Base-by-base conservation (phyloP, 2,797 vertebrate species). In the Ptychadena robeensis region DNA sequence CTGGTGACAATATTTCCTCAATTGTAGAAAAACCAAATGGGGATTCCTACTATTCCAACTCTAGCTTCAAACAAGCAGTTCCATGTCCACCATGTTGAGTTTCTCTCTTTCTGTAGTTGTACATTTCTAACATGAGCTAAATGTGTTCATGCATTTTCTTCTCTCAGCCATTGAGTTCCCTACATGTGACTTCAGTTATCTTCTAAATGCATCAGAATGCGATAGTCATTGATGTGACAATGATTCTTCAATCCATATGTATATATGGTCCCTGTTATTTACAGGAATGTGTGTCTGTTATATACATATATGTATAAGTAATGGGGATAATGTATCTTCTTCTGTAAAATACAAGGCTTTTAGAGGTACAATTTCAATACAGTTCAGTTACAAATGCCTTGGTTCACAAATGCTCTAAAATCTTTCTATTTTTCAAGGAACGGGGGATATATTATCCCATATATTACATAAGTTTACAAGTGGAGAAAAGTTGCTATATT, bases 211-310 rank as follows among this genome's bases (percentile, higher is more conserved):
- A 79, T 69, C 25, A 61, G 67, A 80, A 70, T 28, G 53, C 6
- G 4, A n/a, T 38, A 59, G 77, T 80, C 77, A 80, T 80, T 80
- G 77, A 80, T 61, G 67, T 73, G 79, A 73, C 79, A 81, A 73
- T 81, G 79, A 81, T 81, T 73, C 69, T 61, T 48, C 14, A 48
- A 22, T 9, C 27, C 31, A 9, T 70, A 30, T 27, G 37, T 11
- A 10, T 65, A 40, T 76, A 76, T 76, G 25, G 31, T 48, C 48
- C 22, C 34, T 28, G 6, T 4, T 64, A 68, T 11, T 9, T 69
- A 27, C 22, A 32, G 14, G 34, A 61, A 28, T 68, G 66, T 67
- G 18, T 68, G 22, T 67, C 2, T 67, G 31, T 67, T 35, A 67
- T 67, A 31, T 37, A 68, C 34, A 68, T 37, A 67, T 68, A n/a